A percentile compares a stretch with the other conserved stretches of the same genome.
Evolutionary conservation across 2,888 invertebrate species (phyloP).

Genomic region (Drosophila macrospina): DNA sequence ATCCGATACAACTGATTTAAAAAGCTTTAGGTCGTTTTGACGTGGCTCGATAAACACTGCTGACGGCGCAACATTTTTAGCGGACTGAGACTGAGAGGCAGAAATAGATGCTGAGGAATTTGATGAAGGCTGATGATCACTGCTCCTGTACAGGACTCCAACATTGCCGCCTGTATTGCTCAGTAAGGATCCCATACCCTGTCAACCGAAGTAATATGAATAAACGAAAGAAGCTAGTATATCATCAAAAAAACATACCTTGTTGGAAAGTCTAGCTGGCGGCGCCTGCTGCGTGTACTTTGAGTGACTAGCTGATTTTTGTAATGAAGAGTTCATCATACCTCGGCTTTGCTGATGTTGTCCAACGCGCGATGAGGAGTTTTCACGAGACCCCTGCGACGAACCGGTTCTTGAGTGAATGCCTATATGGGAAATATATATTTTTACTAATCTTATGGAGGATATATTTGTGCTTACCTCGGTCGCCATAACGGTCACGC

Average conservation of each 20-base stretch:
- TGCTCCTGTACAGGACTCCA: constrained; percentile 55
- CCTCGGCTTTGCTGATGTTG: constrained; percentile 70
- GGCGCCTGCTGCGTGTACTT: constrained; percentile 83
- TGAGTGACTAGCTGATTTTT: constrained; percentile 85
- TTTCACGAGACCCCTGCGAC: constrained; percentile 86
- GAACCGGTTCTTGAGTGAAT: constrained; percentile 87
- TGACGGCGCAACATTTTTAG: constrained; percentile 52
- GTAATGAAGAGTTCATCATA: constrained; percentile 76
- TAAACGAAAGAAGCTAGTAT: too few relatives aligned
- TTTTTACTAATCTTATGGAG: background rate
- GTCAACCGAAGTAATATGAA: background rate
- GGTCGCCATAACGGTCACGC: constrained; percentile 82
- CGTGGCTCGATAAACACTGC: constrained; percentile 74
- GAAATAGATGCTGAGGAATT: constrained; percentile 30
- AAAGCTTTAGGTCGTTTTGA: constrained; percentile 63
- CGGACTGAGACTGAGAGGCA: constrained; percentile 27
- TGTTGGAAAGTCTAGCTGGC: constrained; percentile 67
- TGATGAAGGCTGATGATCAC: constrained; percentile 40
- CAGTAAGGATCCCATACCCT: constrained; percentile 39
- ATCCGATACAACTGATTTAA: constrained; percentile 77
- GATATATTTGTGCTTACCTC: constrained; percentile 50
- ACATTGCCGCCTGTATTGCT: constrained; percentile 17
- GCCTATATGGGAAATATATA: constrained; percentile 49
- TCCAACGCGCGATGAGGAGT: constrained; percentile 80
- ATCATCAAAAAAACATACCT: constrained; percentile 61